A percentile compares a stretch with the other conserved stretches of the same genome.
Conservation (phyloP, 2,797 vertebrate genomes). For the Clarias platycephalus region DNA sequence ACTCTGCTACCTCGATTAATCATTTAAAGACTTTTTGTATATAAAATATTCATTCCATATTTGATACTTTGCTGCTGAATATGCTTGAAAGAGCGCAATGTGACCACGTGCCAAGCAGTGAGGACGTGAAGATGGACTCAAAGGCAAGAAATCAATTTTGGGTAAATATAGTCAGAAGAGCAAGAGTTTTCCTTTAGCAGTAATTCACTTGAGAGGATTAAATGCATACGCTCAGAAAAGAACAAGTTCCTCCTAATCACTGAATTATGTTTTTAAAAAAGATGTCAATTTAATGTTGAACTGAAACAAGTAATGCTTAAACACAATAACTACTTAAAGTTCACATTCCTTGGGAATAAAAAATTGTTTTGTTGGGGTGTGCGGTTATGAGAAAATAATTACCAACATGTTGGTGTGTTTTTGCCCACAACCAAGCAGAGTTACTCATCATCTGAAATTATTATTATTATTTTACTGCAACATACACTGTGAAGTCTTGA, state of each 20-base stretch:
- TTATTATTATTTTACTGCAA: background rate
- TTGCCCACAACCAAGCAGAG: background rate
- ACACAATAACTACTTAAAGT: background rate
- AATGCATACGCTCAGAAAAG: background rate
- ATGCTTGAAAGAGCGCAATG: constrained; percentile 4
- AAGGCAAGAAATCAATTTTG: constrained; percentile 22
- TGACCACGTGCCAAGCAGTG: constrained; percentile 1
- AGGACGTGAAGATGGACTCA: constrained; percentile 9
- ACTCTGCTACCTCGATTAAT: constrained; percentile 30
- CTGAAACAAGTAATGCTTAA: background rate
- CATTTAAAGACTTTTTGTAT: constrained; percentile 22
- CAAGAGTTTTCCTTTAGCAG: constrained; percentile 10
- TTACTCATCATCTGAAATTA: too few relatives aligned
- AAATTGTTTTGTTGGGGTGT: background rate
- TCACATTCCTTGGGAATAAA: background rate
- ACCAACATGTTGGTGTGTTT: background rate
- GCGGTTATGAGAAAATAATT: background rate
- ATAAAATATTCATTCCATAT: constrained; percentile 21
- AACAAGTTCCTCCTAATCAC: background rate
- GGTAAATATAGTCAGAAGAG: constrained; percentile 11
- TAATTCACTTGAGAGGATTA: background rate
- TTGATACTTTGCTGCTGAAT: constrained; percentile 27
- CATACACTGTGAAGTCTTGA: background rate
- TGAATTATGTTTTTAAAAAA: background rate
- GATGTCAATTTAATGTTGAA: background rate